Conservation (phyloP, 2,113 vertebrate species). For the Platysternon megacephalum region DNA sequence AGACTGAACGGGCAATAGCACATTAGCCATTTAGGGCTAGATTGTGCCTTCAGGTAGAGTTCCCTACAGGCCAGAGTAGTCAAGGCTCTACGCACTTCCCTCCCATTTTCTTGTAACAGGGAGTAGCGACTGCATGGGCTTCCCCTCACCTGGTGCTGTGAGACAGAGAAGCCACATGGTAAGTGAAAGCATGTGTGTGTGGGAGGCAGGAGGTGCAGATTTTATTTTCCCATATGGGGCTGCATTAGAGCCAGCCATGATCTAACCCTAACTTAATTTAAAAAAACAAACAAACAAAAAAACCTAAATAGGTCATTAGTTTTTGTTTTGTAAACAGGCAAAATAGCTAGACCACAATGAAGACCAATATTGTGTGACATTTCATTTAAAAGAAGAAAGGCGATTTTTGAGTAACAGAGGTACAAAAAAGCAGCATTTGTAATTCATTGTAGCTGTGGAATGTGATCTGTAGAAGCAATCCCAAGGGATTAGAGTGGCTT, state of each 20-base stretch:
- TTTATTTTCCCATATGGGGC: background rate
- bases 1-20: background rate
- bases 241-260: background rate
- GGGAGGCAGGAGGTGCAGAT: background rate
- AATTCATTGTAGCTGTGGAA: background rate
- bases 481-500: background rate
- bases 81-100: no score
- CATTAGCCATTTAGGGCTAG: fast-evolving
- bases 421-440: background rate
- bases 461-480: background rate
- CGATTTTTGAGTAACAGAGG: background rate
- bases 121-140: fast-evolving
- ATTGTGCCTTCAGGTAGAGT: background rate
- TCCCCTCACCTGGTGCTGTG: background rate
- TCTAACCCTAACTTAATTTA: background rate
- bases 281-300: no score
- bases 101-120: no score
- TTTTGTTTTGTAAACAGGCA: background rate
- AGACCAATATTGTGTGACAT: background rate
- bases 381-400: background rate
- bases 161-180: background rate
- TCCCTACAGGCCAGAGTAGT: no score
- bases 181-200: background rate
- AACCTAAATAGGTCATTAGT: background rate
- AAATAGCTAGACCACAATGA: background rate